These are phyloP conservation scores for Alosa alosa DNA, from an alignment of 2,113 vertebrate genomes.

Conservation along the genomic window DNA sequence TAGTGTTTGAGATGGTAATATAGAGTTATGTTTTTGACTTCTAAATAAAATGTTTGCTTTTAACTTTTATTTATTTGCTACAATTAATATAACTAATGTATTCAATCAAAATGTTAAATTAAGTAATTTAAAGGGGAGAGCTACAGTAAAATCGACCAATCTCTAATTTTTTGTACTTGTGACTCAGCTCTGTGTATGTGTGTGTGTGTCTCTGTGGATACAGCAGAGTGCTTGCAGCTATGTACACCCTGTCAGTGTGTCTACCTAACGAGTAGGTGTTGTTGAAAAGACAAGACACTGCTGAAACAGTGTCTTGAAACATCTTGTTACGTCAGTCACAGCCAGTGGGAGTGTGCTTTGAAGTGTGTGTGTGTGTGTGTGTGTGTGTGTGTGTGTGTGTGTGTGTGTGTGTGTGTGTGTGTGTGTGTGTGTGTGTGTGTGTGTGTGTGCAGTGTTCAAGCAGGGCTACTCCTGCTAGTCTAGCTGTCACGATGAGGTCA, in stretches of 20 bases:
- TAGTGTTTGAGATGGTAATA: background rate
- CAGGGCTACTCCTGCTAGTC: background rate
- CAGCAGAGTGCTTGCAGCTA: background rate
- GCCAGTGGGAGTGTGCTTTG: background rate
- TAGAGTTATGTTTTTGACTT: background rate
- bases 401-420: background rate
- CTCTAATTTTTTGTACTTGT: too few species aligned
- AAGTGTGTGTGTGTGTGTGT: background rate
- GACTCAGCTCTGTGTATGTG: background rate
- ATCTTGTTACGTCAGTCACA: background rate
- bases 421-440: slow-evolving; percentile 5
- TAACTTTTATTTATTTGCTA: background rate
- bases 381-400: slow-evolving; percentile 5
- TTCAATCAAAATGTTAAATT: background rate
- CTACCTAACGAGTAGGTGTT: background rate
- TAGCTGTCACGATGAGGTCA: background rate
- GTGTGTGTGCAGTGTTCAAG: background rate
- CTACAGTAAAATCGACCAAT: slow-evolving; percentile 19
- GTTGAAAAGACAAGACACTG: background rate
- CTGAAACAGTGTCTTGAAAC: background rate
- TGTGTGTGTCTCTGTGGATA: slow-evolving; percentile 15
- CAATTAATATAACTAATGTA: slow-evolving; percentile 11
- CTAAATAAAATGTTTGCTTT: background rate
- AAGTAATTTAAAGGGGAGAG: background rate
- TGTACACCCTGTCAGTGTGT: background rate